These are phyloP conservation scores for Ommatoiulus sabulosus DNA, from an alignment of 2,888 invertebrate species.

Conservation along the genomic window DNA sequence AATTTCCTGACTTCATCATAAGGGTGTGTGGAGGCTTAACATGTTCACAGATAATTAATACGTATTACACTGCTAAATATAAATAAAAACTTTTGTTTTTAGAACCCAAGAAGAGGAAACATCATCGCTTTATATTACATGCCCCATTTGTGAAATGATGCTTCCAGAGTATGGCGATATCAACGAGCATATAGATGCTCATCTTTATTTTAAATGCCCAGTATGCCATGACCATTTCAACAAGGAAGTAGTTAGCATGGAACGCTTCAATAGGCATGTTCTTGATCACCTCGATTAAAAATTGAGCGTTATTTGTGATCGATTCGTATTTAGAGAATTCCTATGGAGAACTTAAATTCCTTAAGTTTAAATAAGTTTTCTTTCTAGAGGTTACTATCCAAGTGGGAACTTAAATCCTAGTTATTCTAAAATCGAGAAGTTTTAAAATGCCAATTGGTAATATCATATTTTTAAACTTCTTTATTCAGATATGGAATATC, in stretches of 20 bases:
- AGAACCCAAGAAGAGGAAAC: slow-evolving; percentile 12
- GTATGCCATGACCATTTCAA: not conserved
- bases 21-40: too few relatives aligned
- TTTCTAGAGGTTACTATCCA: not conserved
- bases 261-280: slow-evolving; percentile 20
- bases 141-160: not conserved
- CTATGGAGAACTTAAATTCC: not conserved
- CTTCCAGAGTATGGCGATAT: not conserved
- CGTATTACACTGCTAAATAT: not conserved
- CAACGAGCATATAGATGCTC: slow-evolving; percentile 45
- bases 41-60: not conserved
- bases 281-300: slow-evolving; percentile 32
- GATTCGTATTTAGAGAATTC: not conserved
- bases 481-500: not conserved
- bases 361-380: not conserved
- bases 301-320: not conserved
- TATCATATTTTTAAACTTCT: not conserved
- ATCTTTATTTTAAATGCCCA: slow-evolving; percentile 9
- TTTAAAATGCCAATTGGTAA: not conserved
- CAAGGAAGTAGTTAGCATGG: not conserved
- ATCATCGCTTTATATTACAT: not conserved
- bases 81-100: slow-evolving; percentile 14
- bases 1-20: too few relatives aligned
- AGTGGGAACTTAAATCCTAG: not conserved
- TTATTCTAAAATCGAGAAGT: too few relatives aligned